Conservation (phyloP, 2,113 vertebrate genomes). For the Sphaerodactylus townsendi region DNA sequence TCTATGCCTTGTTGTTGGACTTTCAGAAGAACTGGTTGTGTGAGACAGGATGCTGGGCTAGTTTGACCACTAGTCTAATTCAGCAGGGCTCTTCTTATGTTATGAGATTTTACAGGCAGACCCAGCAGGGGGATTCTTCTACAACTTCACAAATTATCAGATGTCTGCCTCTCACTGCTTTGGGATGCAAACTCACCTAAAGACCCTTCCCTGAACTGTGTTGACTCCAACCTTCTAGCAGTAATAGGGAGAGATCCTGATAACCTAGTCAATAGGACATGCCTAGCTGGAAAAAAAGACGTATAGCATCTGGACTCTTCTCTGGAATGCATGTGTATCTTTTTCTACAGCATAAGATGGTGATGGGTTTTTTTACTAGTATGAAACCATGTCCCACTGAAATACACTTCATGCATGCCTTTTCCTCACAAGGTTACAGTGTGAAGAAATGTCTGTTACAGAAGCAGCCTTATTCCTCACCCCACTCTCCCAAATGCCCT, state of each 20-base stretch:
- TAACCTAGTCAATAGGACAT: not conserved
- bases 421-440: not conserved
- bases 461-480: not conserved
- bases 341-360: not conserved
- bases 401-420: not conserved
- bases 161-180: not conserved
- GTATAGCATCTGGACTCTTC: not conserved
- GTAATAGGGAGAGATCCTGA: not conserved
- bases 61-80: no score
- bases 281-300: not conserved
- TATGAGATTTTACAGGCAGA: not conserved
- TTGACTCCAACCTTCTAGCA: not conserved
- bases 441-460: not conserved
- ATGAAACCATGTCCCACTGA: not conserved
- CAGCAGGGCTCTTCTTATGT: no score
- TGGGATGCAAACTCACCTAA: not conserved
- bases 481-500: slow-evolving; percentile 11
- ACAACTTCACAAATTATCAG: not conserved
- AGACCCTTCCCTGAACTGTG: not conserved
- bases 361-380: not conserved
- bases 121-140: not conserved
- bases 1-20: no score
- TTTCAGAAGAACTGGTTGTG: no score
- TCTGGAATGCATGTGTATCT: not conserved
- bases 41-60: no score